A percentile compares a stretch with the other conserved stretches of the same genome.
Evolutionary conservation across 2,888 invertebrate genomes (phyloP).

Genomic region (Lithophane leautieri): DNA sequence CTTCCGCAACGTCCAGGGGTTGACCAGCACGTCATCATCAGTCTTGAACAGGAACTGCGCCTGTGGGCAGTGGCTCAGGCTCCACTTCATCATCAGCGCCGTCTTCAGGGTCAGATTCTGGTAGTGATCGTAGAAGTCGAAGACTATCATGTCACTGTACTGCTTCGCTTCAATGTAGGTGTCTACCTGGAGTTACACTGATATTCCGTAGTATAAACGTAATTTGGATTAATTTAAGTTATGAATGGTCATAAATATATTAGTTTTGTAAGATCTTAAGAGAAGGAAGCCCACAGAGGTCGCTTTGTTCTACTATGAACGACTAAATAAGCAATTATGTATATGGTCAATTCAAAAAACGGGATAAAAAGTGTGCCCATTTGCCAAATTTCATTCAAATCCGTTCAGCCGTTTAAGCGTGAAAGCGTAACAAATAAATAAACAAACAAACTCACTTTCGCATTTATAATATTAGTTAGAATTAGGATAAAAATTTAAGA

Average conservation of each 20-base stretch:
- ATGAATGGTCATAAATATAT: not conserved
- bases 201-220: not conserved
- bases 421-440: too few relatives aligned
- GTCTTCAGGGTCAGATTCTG: constrained; percentile 93
- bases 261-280: not conserved
- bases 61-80: constrained; percentile 86
- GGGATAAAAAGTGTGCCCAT: too few relatives aligned
- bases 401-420: too few relatives aligned
- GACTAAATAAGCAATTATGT: not conserved
- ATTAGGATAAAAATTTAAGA: too few relatives aligned
- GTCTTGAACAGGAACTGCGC: constrained; percentile 90
- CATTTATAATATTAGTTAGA: too few relatives aligned
- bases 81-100: constrained; percentile 92
- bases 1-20: constrained; percentile 85
- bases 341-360: not conserved
- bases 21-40: constrained; percentile 92
- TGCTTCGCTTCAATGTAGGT: constrained; percentile 87
- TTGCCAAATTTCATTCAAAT: too few relatives aligned
- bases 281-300: not conserved
- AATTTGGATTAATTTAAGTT: not conserved
- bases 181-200: constrained; percentile 73
- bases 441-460: too few relatives aligned
- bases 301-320: not conserved
- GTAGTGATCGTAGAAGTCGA: constrained; percentile 91
- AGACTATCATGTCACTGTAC: constrained; percentile 91